Conservation (phyloP, 1,140 invertebrate species). For the Trypoxylus dichotomus region DNA sequence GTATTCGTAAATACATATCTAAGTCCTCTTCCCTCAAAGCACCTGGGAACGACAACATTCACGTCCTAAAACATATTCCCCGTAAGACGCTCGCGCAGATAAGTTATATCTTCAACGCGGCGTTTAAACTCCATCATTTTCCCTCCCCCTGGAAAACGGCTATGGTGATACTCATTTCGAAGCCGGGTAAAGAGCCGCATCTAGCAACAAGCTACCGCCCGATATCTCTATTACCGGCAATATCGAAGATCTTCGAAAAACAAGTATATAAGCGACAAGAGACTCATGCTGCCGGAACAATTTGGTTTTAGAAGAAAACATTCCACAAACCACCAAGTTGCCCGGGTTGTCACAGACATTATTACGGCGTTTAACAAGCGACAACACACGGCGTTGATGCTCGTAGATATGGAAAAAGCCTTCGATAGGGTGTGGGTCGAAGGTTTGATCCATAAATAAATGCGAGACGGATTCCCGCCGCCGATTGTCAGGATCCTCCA, state of each 20-base stretch:
- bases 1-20: neutral
- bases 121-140: neutral
- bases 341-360: too few species aligned
- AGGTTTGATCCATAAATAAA: conserved; percentile 39
- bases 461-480: conserved; percentile 19
- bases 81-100: neutral
- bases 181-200: conserved; percentile 25
- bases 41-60: too few species aligned
- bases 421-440: too few species aligned
- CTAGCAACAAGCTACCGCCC: conserved; percentile 32
- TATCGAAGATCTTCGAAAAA: conserved; percentile 40
- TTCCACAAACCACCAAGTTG: too few species aligned
- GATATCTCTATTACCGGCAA: too few species aligned
- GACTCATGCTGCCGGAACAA: conserved; percentile 35
- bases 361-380: too few species aligned
- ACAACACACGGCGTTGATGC: too few species aligned
- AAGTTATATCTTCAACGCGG: neutral
- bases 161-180: neutral
- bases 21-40: neutral
- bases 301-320: conserved; percentile 41
- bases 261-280: neutral
- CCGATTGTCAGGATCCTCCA: conserved; percentile 26
- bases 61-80: too few species aligned
- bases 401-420: too few species aligned
- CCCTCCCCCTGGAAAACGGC: conserved; percentile 19